Conservation (phyloP, 2,113 vertebrate genomes). For the Spheniscus mendiculus region DNA sequence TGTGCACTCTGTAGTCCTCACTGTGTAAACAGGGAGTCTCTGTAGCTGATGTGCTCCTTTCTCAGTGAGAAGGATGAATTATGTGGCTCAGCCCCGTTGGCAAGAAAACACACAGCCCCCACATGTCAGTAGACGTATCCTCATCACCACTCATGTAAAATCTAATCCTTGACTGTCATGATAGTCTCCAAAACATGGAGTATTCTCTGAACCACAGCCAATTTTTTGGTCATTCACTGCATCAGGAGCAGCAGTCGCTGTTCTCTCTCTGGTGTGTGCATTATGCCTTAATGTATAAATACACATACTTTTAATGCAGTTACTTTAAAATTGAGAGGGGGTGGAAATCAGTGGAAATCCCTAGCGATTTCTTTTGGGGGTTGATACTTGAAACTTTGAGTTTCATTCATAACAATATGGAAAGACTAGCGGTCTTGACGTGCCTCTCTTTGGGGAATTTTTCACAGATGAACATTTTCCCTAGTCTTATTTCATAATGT, state of each 20-base stretch:
- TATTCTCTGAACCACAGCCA: conserved; percentile 38
- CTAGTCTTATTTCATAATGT: conserved; percentile 44
- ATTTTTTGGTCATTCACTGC: neutral
- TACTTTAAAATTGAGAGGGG: neutral
- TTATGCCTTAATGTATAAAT: neutral
- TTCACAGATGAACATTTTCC: neutral
- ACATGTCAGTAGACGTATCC: conserved; percentile 46
- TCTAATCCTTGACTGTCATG: conserved; percentile 54
- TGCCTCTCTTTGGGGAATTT: conserved; percentile 26
- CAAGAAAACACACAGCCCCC: conserved; percentile 30
- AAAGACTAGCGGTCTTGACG: neutral
- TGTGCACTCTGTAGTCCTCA: neutral
- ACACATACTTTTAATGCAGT: neutral
- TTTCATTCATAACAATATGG: neutral
- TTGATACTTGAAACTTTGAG: neutral
- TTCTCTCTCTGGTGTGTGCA: neutral
- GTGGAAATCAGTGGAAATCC: neutral
- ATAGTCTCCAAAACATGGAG: conserved; percentile 52
- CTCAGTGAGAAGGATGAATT: conserved; percentile 28
- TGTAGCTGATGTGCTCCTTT: neutral
- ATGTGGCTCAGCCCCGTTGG: conserved; percentile 20
- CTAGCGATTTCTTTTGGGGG: neutral
- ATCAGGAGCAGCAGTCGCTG: neutral
- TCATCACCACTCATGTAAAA: conserved; percentile 62
- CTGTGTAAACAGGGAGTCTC: neutral